These are phyloP conservation scores for Chaetorhynchus papuensis DNA, from an alignment of 2,113 vertebrate genomes.

Conservation along the genomic window DNA sequence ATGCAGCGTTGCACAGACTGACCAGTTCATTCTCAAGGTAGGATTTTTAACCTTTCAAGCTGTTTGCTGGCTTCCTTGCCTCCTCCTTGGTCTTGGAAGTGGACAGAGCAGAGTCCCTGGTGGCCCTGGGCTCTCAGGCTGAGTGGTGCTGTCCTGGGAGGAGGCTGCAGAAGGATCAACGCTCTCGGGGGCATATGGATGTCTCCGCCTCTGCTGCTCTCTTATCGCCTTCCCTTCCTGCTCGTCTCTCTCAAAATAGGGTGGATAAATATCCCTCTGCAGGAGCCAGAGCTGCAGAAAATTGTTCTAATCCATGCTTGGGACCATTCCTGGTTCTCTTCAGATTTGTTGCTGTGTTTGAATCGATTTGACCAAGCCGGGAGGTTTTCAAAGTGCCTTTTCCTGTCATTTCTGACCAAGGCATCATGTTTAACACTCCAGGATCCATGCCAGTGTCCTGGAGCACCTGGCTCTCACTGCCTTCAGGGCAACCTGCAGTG, in stretches of 20 bases:
- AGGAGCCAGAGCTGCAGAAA: background rate
- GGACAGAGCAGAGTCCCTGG: background rate
- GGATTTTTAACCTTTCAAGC: background rate
- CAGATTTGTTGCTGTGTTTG: background rate
- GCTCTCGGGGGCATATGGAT: background rate
- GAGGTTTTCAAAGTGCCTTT: background rate
- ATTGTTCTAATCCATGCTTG: rapidly evolving
- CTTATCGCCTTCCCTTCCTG: conserved; percentile 50
- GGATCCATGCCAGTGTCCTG: rapidly evolving
- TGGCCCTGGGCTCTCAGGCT: background rate
- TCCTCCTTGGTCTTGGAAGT: background rate
- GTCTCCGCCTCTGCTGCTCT: background rate
- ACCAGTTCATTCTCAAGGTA: background rate
- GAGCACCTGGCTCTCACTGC: rapidly evolving
- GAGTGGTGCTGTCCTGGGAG: background rate
- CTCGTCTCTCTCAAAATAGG: conserved; percentile 24
- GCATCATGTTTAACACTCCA: rapidly evolving
- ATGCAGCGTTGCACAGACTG: rapidly evolving
- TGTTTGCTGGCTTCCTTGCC: background rate
- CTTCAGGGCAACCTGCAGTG: background rate
- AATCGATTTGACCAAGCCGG: background rate
- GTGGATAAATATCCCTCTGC: conserved; percentile 30
- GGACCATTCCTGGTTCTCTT: background rate
- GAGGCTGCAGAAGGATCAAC: conserved; percentile 1
- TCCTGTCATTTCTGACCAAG: background rate